Base-by-base conservation (phyloP, 2,888 invertebrate species). In the Aphidius colemani region DNA sequence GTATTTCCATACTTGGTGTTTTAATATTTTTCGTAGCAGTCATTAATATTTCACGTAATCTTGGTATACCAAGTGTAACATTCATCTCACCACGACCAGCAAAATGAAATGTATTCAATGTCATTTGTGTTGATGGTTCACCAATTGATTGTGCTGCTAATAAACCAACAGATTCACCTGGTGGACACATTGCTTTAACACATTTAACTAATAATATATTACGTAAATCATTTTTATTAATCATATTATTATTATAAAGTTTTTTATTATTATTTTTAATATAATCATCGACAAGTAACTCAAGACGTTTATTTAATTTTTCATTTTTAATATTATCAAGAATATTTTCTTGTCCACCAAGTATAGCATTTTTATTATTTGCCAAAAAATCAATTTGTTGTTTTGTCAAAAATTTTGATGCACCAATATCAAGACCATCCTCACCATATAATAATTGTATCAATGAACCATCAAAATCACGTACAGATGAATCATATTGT, bases 21-120 rank as follows among this genome's bases (percentile, higher is more conserved):
- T 95, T 95, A 9, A 98, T 93, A 66, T 90, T 92, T n/a, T 88
- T 89, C 1, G 95, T 93, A 0, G 97, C 98, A 75, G 92, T 90
- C 98, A 99, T 98, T 0, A 99, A 85, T 72, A 99, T 96, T 87
- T 99, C 99, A 72, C 97, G 85, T 6, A 99, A 86, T 72, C 99
- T 89, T 0, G 99, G 99, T 74, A 99, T 98, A 86, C 99, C 99
- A n/a, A 99, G 86, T 0, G 99, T 99, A 0, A 99, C 98, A 85
- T 99, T 99, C 98, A 99, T 99, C 84, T 99, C 99, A 86, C 98
- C 98, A 84, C 98, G 90, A 78, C 99, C 99, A 74, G 99, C 99
- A 82, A 99, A 99, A 81, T 99, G 99, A 84, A 99, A 99, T 49
- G 99, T 99, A 83, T 99, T 99, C 80, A 99, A 84, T 75, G 99